A percentile compares a stretch with the other conserved stretches of the same genome.
phyloP scores from a whole-genome alignment of 2,113 vertebrate genomes.

The Romanogobio albipinnatus region DNA sequence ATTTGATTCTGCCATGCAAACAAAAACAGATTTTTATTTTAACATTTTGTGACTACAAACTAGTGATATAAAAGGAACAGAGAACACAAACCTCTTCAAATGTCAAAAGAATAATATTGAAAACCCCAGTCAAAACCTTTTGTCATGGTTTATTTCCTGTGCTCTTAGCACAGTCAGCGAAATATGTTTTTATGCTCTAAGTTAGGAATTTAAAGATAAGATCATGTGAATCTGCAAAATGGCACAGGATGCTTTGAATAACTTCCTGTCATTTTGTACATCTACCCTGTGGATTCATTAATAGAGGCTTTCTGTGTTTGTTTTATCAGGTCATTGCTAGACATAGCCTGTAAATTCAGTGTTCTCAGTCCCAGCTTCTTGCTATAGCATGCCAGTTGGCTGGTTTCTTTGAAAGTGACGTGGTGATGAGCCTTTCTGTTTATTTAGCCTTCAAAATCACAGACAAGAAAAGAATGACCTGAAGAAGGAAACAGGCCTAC shows the following conservation, averaged over 20 bases:
- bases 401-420: not conserved
- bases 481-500: not conserved
- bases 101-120: not conserved
- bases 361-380: not conserved
- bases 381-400: not conserved
- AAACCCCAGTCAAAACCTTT: not conserved
- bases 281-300: not conserved
- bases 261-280: conserved; percentile 7
- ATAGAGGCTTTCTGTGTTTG: not conserved
- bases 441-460: conserved; percentile 28
- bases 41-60: not conserved
- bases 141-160: not conserved
- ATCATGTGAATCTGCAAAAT: conserved; percentile 1
- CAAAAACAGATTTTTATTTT: not conserved
- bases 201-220: not conserved
- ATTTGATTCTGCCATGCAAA: not conserved
- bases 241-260: conserved; percentile 4
- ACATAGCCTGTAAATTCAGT: not conserved
- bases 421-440: not conserved
- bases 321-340: not conserved
- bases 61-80: not conserved
- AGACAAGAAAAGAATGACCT: not conserved
- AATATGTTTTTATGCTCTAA: not conserved
- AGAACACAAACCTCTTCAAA: not conserved
- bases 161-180: not conserved